Evolutionary conservation across 2,888 invertebrate genomes (phyloP), one percentile per base, ranked within the genome.

Genomic region (Shargacucullia verbasci): DNA sequence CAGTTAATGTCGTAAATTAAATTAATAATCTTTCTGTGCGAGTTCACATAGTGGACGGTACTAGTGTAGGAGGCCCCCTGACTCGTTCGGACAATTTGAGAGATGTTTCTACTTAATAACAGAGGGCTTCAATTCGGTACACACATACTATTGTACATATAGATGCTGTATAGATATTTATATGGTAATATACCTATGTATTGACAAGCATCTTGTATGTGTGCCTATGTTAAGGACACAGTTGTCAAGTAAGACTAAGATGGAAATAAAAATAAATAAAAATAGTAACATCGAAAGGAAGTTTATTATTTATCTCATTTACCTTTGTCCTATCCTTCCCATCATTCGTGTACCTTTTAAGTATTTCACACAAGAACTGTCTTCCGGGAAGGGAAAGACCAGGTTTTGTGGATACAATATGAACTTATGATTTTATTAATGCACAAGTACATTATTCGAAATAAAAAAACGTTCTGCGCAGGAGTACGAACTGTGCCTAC

Each of bases 201-300:
- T 85, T 86, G 83, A 83, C 73, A 81, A 86, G 88, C 91, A 90
- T 90, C 87, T 83, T 87, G 90, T 90, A 88, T 89, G 91, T 89
- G 91, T 90, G 89, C 83, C 85, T 84, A 81, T 80, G 83, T 83
- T 87, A 83, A 84, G 85, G 87, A 88, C 89, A 90, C 88, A 83
- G 61, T 84, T 90, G 90, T 92, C 89, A 86, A 82, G 76, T 89
- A 86, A 84, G 76, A 76, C 68, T 87, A 87, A 90, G 91, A 88
- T 86, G 86, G 84, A 87, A 92, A 91, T 91, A 91, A 91, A 90
- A 90, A 89, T 90, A 91, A 93, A 92, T 92, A 91, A 91, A 91
- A 91, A 90, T 90, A 93, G 90, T 92, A 92, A 92, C 91, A 92
- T 90, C 85, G 82, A 89, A 41, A 71, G 52, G 66, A 75, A 63